Evolutionary conservation across 2,888 invertebrate species (phyloP), one percentile per base, ranked within the genome.

Genomic region (Lycophotia porphyrea): DNA sequence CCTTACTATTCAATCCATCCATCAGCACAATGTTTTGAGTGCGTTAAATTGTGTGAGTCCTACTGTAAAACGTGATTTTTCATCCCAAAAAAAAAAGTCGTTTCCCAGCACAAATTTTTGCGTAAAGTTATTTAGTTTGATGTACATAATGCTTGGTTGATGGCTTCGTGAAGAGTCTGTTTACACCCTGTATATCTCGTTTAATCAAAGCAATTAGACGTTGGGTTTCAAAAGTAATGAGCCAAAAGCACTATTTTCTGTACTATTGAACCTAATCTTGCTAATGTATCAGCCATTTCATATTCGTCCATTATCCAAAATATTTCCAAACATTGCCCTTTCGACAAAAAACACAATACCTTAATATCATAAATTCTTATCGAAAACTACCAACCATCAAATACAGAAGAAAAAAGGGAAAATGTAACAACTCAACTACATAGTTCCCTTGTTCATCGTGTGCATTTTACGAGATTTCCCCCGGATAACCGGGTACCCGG

Each of bases 381-480:
- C 76, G 82, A 84, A 82, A 81, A 72, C 82, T 71, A 70, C 64
- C 49, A n/a, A 47, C 64, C 82, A 76, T 82, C 83, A 79, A 78
- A 78, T 64, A 68, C 71, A 74, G 27, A 49, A n/a, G 60, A 74
- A 68, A 72, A 68, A 70, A 36, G 36, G 55, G 11, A 27, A 75
- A 85, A 81, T 69, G 71, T 78, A 77, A 81, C 83, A 86, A 80
- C 74, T 76, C 69, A 75, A 81, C 79, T 78, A 80, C 71, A 87
- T 78, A 65, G 76, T 63, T 87, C 76, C 81, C 85, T 78, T 84
- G 87, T 78, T 68, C 83, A 77, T 85, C 78, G 83, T 84, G 78
- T 85, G 84, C 75, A 78, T 64, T 79, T 80, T 78, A 81, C 75
- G 76, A 84, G 85, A 88, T 87, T 68, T 64, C 58, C 44, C 44